A percentile compares a stretch with the other conserved stretches of the same genome.
phyloP scores from a whole-genome alignment of 2,888 invertebrate species.

The Zaprionus lineosus region DNA sequence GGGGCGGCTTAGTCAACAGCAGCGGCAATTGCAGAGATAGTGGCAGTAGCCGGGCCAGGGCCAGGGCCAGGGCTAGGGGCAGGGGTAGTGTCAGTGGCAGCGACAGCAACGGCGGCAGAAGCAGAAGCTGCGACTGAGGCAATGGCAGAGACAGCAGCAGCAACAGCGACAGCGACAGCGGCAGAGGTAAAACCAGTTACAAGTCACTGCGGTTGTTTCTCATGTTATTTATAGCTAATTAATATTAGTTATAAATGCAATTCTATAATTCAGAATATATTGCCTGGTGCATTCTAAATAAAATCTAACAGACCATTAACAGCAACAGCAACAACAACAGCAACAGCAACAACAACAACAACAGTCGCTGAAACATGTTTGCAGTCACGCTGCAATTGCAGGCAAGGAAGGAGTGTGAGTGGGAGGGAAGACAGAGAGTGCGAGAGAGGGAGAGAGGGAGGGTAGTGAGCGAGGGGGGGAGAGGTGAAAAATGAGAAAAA shows the following conservation, averaged over 20 bases:
- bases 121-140: too few species aligned
- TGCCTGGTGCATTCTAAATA: constrained; percentile 55
- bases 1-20: constrained; percentile 50
- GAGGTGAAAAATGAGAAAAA: not conserved
- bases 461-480: too few species aligned
- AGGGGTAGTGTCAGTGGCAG: too few species aligned
- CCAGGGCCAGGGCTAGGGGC: too few species aligned
- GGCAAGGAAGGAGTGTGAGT: not conserved
- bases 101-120: too few species aligned
- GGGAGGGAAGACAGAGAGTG: not conserved
- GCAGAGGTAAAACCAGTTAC: constrained; percentile 54
- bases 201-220: constrained; percentile 54
- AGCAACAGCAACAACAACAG: constrained; percentile 19
- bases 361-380: constrained; percentile 55
- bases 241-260: constrained; percentile 76
- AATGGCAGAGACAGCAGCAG: too few species aligned
- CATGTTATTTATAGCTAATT: constrained; percentile 76
- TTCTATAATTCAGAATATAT: constrained; percentile 73
- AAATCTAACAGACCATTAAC: constrained; percentile 59
- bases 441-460: too few species aligned
- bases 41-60: too few species aligned
- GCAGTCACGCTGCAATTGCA: constrained; percentile 62
- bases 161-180: not conserved
- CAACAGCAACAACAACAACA: constrained; percentile 19
- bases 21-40: constrained; percentile 47